Conservation (phyloP, 2,888 invertebrate species). For the Hartigia nigra region DNA sequence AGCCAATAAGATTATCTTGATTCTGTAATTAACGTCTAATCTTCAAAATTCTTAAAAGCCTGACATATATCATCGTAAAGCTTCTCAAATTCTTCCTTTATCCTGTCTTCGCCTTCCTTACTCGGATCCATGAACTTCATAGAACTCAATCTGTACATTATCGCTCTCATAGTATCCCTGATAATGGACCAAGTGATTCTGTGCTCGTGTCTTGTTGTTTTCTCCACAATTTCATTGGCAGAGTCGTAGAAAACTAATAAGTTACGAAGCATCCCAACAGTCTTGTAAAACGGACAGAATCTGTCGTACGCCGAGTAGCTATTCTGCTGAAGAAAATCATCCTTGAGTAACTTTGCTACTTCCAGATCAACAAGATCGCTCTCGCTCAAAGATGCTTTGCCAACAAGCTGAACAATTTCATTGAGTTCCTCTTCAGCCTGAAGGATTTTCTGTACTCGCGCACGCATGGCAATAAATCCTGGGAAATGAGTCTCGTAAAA, state of each 20-base stretch:
- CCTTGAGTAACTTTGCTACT: constrained; percentile 94
- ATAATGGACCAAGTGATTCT: constrained; percentile 96
- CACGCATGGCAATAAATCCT: constrained; percentile 93
- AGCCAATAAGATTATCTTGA: neutral
- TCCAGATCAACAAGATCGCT: constrained; percentile 97
- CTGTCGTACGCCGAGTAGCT: constrained; percentile 89
- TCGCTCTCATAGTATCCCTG: constrained; percentile 90
- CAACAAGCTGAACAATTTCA: constrained; percentile 98
- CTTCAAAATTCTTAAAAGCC: constrained; percentile 96
- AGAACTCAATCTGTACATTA: constrained; percentile 92
- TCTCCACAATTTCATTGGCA: constrained; percentile 93
- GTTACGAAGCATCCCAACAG: constrained; percentile 96
- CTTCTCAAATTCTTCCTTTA: constrained; percentile 94
- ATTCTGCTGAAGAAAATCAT: constrained; percentile 99
- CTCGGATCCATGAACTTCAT: constrained; percentile 99
- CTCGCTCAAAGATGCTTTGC: constrained; percentile 96
- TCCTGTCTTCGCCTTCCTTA: constrained; percentile 94
- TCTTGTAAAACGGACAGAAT: constrained; percentile 99
- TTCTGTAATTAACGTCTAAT: constrained; percentile 68
- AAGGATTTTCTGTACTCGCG: constrained; percentile 90
- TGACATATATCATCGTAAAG: constrained; percentile 93
- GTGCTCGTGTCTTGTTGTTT: constrained; percentile 94
- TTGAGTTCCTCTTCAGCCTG: constrained; percentile 98
- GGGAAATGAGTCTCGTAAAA: constrained; percentile 97
- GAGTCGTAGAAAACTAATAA: constrained; percentile 97